Percentiles rank a stretch among this genome's conserved stretches.
phyloP scores from a whole-genome alignment of 2,888 invertebrate species.

The Lasioglossum oenotherae region DNA sequence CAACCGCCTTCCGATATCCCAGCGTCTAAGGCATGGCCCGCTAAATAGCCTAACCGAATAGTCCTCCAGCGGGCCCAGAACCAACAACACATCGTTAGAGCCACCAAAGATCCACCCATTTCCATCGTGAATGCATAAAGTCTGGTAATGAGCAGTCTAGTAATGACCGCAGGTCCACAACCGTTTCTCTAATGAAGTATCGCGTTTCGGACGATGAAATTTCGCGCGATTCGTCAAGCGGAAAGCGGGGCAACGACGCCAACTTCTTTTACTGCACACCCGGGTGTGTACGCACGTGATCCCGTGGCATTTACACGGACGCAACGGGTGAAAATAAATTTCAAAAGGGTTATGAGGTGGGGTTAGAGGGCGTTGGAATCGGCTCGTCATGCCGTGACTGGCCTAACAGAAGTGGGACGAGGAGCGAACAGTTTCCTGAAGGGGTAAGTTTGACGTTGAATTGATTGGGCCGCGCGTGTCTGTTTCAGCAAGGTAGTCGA shows the following conservation, averaged over 20 bases:
- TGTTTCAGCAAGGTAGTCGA: constrained; percentile 54
- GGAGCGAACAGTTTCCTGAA: constrained; percentile 66
- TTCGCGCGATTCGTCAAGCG: background rate
- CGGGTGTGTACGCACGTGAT: constrained; percentile 19
- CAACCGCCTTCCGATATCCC: no score
- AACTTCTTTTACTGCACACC: constrained; percentile 5
- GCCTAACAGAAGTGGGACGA: constrained; percentile 60
- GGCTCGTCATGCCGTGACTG: constrained; percentile 79
- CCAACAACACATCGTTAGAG: no score
- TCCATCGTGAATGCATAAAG: background rate
- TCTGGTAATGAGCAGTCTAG: no score
- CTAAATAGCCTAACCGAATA: no score
- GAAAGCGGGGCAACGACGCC: constrained; percentile 6
- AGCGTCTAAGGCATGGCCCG: no score
- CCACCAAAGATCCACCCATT: background rate
- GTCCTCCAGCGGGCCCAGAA: no score
- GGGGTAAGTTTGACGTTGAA: constrained; percentile 79
- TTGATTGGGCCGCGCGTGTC: constrained; percentile 78
- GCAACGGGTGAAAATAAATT: constrained; percentile 78
- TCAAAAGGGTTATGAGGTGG: constrained; percentile 13
- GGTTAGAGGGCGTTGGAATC: constrained; percentile 66
- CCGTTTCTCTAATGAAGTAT: background rate
- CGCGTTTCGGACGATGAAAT: constrained; percentile 1
- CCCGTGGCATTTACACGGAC: constrained; percentile 54
- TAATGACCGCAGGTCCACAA: background rate